Conservation (phyloP, 1,140 invertebrate genomes). For the Brachionus calyciflorus region DNA sequence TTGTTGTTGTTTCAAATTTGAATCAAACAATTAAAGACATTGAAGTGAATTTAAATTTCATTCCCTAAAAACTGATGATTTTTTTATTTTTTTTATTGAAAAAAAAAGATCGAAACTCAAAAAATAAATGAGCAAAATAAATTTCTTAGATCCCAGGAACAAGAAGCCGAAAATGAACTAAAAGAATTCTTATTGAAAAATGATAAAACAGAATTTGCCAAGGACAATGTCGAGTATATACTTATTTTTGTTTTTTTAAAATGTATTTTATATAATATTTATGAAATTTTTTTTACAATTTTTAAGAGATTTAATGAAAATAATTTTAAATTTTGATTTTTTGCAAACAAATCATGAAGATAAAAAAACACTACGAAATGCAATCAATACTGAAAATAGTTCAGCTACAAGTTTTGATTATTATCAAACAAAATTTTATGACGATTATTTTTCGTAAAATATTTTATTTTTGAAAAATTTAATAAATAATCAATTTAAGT, state of each 20-base stretch:
- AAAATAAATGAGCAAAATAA: slow-evolving; percentile 43
- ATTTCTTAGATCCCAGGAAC: neutral
- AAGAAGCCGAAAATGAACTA: slow-evolving; percentile 25
- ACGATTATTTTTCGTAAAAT: slow-evolving; percentile 31
- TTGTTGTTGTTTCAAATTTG: slow-evolving; percentile 19
- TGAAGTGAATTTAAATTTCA: neutral
- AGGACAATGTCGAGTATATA: slow-evolving; percentile 26
- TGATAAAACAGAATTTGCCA: slow-evolving; percentile 41
- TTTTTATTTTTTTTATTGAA: neutral
- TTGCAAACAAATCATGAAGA: neutral
- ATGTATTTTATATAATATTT: too few relatives aligned
- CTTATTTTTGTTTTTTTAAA: too few relatives aligned
- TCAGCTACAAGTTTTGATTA: neutral
- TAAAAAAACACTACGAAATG: neutral
- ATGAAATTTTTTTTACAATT: too few relatives aligned
- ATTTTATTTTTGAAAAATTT: neutral
- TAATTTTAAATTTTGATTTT: neutral
- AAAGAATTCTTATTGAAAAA: slow-evolving; percentile 13
- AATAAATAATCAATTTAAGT: too few relatives aligned
- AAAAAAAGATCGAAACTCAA: slow-evolving; percentile 24
- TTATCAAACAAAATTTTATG: neutral
- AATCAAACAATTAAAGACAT: slow-evolving; percentile 39
- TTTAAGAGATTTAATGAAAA: neutral
- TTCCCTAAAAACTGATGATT: neutral
- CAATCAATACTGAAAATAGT: neutral